phyloP scores from a whole-genome alignment of 2,888 invertebrate genomes.

The Troilus luridus region DNA sequence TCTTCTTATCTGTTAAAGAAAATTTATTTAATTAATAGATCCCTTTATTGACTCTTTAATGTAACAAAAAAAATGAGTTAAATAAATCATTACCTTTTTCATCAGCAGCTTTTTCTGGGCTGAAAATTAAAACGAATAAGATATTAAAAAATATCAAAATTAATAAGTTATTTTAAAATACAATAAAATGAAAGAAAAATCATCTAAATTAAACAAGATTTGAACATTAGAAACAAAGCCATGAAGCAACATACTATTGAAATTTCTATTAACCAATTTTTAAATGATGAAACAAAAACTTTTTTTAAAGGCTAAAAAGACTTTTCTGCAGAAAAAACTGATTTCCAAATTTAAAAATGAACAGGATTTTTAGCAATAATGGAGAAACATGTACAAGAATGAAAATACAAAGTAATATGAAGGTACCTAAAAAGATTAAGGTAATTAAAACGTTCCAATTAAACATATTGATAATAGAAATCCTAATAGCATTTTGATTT shows the following conservation, averaged over 20 bases:
- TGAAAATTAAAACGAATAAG: slow-evolving; percentile 57
- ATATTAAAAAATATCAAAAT: background rate
- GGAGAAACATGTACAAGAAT: too few species aligned
- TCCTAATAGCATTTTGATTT: too few species aligned
- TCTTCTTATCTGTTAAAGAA: slow-evolving; percentile 60
- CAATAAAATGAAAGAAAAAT: background rate
- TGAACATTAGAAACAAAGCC: too few species aligned
- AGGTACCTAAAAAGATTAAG: too few species aligned
- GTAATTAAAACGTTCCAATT: too few species aligned
- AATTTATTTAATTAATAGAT: background rate
- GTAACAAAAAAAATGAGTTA: slow-evolving; percentile 25
- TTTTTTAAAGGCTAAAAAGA: too few species aligned
- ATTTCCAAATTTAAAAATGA: too few species aligned
- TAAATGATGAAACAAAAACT: background rate
- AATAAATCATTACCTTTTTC: slow-evolving; percentile 61
- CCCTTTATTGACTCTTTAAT: background rate
- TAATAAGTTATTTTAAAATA: background rate
- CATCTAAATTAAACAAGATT: too few species aligned
- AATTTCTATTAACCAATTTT: background rate
- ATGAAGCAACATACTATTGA: background rate
- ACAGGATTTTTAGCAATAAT: too few species aligned
- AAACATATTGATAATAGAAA: too few species aligned
- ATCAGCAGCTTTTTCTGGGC: slow-evolving; percentile 62
- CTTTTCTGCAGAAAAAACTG: too few species aligned
- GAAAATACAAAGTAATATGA: too few species aligned